These are phyloP conservation scores for Phenganax marumi DNA, from an alignment of 92 coral and sea anemone genomes.

Conservation along the genomic window DNA sequence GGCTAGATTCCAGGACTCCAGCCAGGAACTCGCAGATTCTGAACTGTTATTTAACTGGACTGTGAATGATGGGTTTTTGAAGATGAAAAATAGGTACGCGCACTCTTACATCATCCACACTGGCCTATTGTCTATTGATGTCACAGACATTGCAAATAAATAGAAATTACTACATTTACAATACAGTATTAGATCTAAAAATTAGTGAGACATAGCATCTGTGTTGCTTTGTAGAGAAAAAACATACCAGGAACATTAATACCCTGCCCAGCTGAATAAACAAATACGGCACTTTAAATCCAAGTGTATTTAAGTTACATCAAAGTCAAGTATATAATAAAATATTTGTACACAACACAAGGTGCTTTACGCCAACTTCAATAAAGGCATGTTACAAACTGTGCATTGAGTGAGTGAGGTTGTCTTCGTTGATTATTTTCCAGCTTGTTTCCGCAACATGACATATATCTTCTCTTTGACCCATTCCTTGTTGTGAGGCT, in stretches of 20 bases:
- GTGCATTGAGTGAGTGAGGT: neutral
- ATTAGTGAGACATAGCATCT: too few relatives aligned
- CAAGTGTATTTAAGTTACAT: too few relatives aligned
- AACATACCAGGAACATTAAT: too few relatives aligned
- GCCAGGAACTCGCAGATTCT: neutral
- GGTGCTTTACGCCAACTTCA: neutral
- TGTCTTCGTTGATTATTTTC: conserved; percentile 53
- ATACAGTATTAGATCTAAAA: too few relatives aligned
- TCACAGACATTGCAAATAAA: too few relatives aligned
- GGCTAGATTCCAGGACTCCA: neutral
- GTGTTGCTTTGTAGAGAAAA: too few relatives aligned
- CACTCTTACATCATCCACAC: too few relatives aligned
- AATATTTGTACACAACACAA: neutral
- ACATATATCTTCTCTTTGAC: conserved; percentile 89
- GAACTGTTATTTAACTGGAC: neutral
- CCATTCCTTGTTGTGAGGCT: conserved; percentile 96
- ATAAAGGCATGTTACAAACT: neutral
- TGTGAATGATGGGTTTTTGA: neutral
- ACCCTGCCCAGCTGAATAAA: too few relatives aligned
- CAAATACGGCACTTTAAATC: too few relatives aligned
- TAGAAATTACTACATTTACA: too few relatives aligned
- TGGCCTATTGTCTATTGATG: too few relatives aligned
- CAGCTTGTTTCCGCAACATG: conserved; percentile 96
- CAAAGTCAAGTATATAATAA: neutral
- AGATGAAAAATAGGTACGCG: neutral